Evolutionary conservation across 2,797 vertebrate species (phyloP).

Genomic region (Falco naumanni): DNA sequence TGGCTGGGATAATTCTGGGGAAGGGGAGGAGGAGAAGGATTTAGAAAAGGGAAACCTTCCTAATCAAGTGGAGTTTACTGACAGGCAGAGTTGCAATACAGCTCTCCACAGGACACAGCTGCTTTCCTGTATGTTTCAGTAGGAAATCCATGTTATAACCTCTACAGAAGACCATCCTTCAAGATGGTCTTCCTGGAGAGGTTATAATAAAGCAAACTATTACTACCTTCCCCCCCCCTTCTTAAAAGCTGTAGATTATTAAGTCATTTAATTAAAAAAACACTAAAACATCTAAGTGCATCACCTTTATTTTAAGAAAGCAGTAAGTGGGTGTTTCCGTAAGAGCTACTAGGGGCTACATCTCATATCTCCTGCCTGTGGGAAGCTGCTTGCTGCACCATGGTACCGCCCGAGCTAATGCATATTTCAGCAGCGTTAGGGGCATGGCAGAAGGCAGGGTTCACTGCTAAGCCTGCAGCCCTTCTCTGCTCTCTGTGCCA

Average conservation of each 20-base stretch:
- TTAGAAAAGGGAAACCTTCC: neutral
- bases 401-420: accelerated
- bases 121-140: neutral
- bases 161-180: neutral
- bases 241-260: neutral
- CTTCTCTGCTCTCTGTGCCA: neutral
- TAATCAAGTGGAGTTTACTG: neutral
- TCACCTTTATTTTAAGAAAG: neutral
- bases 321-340: neutral
- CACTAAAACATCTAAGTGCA: neutral
- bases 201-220: neutral
- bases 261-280: neutral
- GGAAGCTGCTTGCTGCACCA: neutral
- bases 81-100: neutral
- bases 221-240: neutral
- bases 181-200: neutral
- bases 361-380: neutral
- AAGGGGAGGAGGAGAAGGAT: neutral
- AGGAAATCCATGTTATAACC: neutral
- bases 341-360: neutral
- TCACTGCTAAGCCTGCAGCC: accelerated
- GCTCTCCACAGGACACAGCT: neutral
- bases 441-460: neutral
- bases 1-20: neutral
- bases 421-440: neutral